phyloP scores from a whole-genome alignment of 2,888 invertebrate species.

The Troides helena region DNA sequence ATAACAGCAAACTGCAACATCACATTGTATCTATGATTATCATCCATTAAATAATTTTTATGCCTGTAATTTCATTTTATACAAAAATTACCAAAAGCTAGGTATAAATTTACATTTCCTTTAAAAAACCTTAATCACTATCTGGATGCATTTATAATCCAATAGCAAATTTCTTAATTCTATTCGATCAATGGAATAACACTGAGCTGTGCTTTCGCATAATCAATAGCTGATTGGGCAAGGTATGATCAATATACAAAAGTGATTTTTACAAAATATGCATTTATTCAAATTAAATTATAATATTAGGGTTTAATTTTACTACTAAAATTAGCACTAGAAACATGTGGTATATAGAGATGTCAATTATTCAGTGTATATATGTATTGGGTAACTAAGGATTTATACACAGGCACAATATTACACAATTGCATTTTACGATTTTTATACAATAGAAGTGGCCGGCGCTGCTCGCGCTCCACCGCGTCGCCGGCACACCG shows the following conservation, averaged over 20 bases:
- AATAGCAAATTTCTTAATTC: constrained; percentile 21
- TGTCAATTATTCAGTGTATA: constrained; percentile 40
- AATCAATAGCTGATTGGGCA: constrained; percentile 39
- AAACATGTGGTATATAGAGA: constrained; percentile 49
- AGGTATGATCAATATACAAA: constrained; percentile 62
- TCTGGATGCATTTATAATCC: constrained; percentile 18
- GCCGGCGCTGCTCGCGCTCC: constrained; percentile 37
- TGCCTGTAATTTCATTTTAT: constrained; percentile 10
- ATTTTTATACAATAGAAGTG: constrained; percentile 40
- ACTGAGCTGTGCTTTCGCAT: constrained; percentile 37
- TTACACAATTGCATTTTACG: constrained; percentile 46
- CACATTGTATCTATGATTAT: constrained; percentile 16
- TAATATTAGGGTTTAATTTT: constrained; percentile 55
- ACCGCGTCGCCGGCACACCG: constrained; percentile 38
- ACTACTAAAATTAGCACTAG: constrained; percentile 65
- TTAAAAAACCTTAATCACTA: constrained; percentile 18
- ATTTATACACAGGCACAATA: constrained; percentile 42
- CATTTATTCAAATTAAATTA: constrained; percentile 65
- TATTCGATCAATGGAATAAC: constrained; percentile 16
- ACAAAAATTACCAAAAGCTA: constrained; percentile 16
- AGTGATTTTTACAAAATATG: constrained; percentile 56
- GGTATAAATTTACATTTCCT: constrained; percentile 1
- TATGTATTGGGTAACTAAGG: constrained; percentile 55
- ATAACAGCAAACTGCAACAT: constrained; percentile 23
- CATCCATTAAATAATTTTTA: constrained; percentile 25